Percentiles rank a stretch among this genome's conserved stretches.
Evolutionary conservation across 2,113 vertebrate species (phyloP).

Genomic region (Vombatus ursinus): DNA sequence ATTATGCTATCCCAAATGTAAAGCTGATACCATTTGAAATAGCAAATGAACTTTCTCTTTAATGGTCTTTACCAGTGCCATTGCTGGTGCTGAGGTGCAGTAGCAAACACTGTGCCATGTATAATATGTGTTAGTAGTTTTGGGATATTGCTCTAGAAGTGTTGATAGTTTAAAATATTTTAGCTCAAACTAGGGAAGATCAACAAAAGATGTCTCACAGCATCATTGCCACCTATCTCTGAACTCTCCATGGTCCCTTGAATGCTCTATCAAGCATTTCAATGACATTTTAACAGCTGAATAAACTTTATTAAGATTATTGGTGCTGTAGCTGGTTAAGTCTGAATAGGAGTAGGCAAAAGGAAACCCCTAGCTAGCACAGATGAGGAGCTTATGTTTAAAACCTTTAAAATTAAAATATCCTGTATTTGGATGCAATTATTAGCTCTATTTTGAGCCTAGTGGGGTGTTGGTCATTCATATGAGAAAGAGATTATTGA

Average conservation of each 20-base stretch:
- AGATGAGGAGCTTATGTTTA: background rate
- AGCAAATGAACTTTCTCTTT: background rate
- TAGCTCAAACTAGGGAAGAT: background rate
- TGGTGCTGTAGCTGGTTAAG: slow-evolving; percentile 19
- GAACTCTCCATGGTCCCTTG: background rate
- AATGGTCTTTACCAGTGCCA: background rate
- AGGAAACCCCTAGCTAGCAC: background rate
- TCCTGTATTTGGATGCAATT: slow-evolving; percentile 14
- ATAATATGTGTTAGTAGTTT: background rate
- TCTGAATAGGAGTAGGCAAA: background rate
- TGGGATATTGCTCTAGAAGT: background rate
- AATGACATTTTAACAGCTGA: slow-evolving; percentile 31
- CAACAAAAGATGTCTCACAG: background rate
- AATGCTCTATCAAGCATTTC: slow-evolving; percentile 15
- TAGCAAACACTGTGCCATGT: background rate
- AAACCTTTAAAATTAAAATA: slow-evolving; percentile 37
- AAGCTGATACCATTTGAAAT: background rate
- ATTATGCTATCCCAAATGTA: background rate
- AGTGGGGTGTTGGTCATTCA: background rate
- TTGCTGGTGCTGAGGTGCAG: background rate
- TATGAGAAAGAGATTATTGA: slow-evolving; percentile 49
- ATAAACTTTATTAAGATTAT: background rate
- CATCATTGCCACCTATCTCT: background rate
- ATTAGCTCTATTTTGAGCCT: slow-evolving; percentile 23
- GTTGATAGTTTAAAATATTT: background rate